A percentile compares a stretch with the other conserved stretches of the same genome.
Conservation (phyloP, 2,113 vertebrate species). For the Pongo pygmaeus region DNA sequence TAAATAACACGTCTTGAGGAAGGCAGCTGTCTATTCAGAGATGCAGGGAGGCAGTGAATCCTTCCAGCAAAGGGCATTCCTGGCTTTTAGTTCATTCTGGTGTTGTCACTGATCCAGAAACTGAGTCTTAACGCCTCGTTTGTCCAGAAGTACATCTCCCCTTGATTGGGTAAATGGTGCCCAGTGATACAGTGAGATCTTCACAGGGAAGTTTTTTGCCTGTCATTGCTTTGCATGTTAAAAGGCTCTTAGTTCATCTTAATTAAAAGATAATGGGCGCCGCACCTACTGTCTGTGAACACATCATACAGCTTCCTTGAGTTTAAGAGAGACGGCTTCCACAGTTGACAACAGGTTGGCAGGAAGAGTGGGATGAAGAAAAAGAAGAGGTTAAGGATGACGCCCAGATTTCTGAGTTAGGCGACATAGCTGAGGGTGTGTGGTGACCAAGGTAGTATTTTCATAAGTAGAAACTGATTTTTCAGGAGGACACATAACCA, state of each 20-base stretch:
- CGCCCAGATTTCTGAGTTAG: neutral
- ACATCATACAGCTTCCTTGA: rapidly evolving
- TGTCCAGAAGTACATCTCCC: neutral
- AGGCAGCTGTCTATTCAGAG: neutral
- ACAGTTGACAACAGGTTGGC: neutral
- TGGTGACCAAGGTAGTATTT: rapidly evolving
- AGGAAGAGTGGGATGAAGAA: neutral
- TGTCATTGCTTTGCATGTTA: neutral
- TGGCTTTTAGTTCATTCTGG: neutral
- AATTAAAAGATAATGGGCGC: neutral
- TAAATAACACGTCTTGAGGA: neutral
- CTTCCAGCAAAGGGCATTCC: neutral
- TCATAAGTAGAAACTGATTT: neutral
- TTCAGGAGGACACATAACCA: neutral
- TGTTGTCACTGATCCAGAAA: constrained; percentile 43
- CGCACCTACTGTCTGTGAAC: neutral
- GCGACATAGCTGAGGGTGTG: neutral
- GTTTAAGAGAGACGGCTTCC: neutral
- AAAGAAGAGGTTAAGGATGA: neutral
- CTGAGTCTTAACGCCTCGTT: neutral
- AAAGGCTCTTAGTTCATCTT: neutral
- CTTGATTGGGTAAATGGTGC: neutral
- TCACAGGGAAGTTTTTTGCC: neutral
- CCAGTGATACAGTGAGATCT: neutral
- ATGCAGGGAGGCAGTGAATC: neutral